Evolutionary conservation across 2,113 vertebrate genomes (phyloP), one percentile per base, ranked within the genome.

Genomic region (Nesospiza acunhae): DNA sequence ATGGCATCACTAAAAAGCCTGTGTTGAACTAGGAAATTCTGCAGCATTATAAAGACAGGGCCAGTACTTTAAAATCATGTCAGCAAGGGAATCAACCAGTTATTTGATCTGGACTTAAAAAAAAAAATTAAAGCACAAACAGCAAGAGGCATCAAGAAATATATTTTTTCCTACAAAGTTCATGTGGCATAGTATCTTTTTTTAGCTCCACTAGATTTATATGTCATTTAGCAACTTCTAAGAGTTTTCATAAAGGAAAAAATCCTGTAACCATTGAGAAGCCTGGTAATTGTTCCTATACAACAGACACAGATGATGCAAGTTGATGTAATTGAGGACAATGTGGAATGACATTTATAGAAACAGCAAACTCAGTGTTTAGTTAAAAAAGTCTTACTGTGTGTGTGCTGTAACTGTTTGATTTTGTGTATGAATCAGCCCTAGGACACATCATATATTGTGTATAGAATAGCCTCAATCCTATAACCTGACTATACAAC

Each of bases 321-420:
- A 96, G 92, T 63, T 94, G 81, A 95, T 94, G 95, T 90, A 96
- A 97, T 33, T 74, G 62, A 94, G 87, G 87, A 84, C 47, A 87
- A 81, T 64, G 58, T 89, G 46, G 79, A 87, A 89, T 89, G 80
- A 73, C 78, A 88, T 93, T 95, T 92, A 79, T 31, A 78, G 85
- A 84, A 95, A 96, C 89, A 97, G 94, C 84, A 92, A 90, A 91
- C 82, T 93, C 93, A 93, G 77, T 95, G 91, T 95, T 94, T 41
- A 92, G 81, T 82, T 75, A 7, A 73, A 86, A 90, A 83, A 90
- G 64, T 76, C 93, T 58, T 64, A 81, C 37, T 75, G 50, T 63
- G 58, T 66, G 55, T 62, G 46, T 64, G 60, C 84, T 73, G 47
- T 60, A 79, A 82, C 68, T 42, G 49, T 67, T 91, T 47, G 68